phyloP scores from a whole-genome alignment of 2,888 invertebrate genomes.

The Ischnura elegans region DNA sequence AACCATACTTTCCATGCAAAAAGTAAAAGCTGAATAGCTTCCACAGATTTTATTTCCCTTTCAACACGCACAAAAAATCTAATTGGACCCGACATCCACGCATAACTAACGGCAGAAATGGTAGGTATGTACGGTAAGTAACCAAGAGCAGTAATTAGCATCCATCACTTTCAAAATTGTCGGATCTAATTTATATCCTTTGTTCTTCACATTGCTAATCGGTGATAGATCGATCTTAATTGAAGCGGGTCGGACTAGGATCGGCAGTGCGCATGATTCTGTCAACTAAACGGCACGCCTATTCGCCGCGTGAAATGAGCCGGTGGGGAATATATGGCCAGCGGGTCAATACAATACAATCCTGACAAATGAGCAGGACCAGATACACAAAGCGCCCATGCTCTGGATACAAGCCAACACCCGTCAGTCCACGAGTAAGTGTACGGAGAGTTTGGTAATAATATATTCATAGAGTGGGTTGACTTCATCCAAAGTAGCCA shows the following conservation, averaged over 20 bases:
- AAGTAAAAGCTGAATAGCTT: too few species aligned
- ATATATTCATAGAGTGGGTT: too few species aligned
- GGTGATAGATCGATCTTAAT: background rate
- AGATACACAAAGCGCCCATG: background rate
- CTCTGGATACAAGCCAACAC: background rate
- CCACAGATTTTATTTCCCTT: too few species aligned
- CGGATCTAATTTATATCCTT: background rate
- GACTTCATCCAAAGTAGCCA: too few species aligned
- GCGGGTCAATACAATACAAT: background rate
- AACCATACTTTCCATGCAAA: too few species aligned
- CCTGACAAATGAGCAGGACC: background rate
- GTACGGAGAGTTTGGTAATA: too few species aligned
- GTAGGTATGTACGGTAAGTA: too few species aligned
- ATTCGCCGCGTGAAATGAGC: background rate
- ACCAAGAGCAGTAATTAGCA: too few species aligned
- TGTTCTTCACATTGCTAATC: background rate
- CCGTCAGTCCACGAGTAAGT: background rate
- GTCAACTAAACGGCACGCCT: background rate
- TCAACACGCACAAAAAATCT: too few species aligned
- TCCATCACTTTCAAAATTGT: background rate
- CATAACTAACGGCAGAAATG: too few species aligned
- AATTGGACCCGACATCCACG: too few species aligned
- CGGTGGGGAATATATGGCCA: background rate
- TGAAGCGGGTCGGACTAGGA: background rate
- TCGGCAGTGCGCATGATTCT: background rate